Evolutionary conservation across 2,797 vertebrate species (phyloP), one percentile per base, ranked within the genome.

Genomic region (Falco naumanni): DNA sequence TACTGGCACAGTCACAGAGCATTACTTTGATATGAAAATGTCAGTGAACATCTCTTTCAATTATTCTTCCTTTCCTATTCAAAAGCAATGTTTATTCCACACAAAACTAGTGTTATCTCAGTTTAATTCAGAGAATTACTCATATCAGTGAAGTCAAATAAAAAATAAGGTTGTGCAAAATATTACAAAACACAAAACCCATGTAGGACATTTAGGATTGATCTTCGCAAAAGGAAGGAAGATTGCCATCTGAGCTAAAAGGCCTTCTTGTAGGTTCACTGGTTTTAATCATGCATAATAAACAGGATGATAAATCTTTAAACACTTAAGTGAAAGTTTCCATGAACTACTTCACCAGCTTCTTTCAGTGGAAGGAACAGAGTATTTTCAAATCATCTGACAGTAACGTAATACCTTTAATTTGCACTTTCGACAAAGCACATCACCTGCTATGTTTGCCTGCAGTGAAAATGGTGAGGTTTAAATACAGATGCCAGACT

Each of bases 11-110:
- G n/a, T 76, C 93, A 93, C 61, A 90, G 69, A 91, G 77, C 72
- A 95, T 97, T 97, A 92, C 76, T 96, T 97, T 93, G 89, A 97
- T 94, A 96, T 92, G 89, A 95, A 97, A 97, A 97, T 90, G 89
- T 93, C 94, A 96, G 90, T 54, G 88, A 97, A 95, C 93, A 95
- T 94, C 89, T 80, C 92, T 95, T 92, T 97, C 87, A 95, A 85
- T 84, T 96, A 93, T 87, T 95, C 87, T 69, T 93, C 79, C 53
- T 90, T 68, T 89, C 78, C 48, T 68, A 57, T 77, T 96, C 9
- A 31, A 63, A 64, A 90, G 50, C 1, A 5, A 81, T 96, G 81
- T 96, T 90, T 93, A 68, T 94, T 69, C 47, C 75, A 74, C 47
- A 82, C 34, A 75, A 96, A 96, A 10, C 51, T 82, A 92, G 56